Conservation (phyloP, 2,888 invertebrate species). For the Erebia epiphron region DNA sequence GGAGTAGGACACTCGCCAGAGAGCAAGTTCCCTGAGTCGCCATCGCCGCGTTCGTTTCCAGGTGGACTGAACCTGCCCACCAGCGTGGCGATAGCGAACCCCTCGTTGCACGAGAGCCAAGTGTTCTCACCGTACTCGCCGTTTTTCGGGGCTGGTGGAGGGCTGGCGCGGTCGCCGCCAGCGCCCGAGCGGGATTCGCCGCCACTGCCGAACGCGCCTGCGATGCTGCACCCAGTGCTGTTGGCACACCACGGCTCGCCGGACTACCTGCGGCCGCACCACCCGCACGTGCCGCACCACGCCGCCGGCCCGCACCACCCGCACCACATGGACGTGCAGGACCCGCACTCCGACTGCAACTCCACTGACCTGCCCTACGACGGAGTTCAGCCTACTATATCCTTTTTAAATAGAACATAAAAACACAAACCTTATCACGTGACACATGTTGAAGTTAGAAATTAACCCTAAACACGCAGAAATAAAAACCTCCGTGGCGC, state of each 20-base stretch:
- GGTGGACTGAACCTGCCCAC: constrained; percentile 96
- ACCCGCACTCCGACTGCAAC: constrained; percentile 95
- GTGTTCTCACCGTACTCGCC: constrained; percentile 96
- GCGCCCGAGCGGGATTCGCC: constrained; percentile 90
- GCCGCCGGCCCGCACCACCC: constrained; percentile 84
- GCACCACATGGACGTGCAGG: constrained; percentile 93
- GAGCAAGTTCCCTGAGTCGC: constrained; percentile 85
- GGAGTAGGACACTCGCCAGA: constrained; percentile 88
- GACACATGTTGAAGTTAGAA: not conserved
- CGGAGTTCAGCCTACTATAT: constrained; percentile 97
- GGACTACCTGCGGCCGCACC: constrained; percentile 90
- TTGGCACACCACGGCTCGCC: constrained; percentile 92
- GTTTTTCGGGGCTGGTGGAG: constrained; percentile 88
- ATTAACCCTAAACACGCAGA: not conserved
- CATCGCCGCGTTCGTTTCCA: constrained; percentile 89
- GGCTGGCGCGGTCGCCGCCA: constrained; percentile 81
- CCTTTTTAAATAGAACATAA: constrained; percentile 87
- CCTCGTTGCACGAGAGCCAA: constrained; percentile 96
- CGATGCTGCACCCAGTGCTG: constrained; percentile 92
- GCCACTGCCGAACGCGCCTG: constrained; percentile 92
- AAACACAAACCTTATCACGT: not conserved
- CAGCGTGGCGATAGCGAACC: constrained; percentile 98
- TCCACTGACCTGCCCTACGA: constrained; percentile 95
- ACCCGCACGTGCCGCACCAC: constrained; percentile 88
- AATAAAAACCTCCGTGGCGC: not conserved